These are phyloP conservation scores for Sceliomorpha sp. DNA, from an alignment of 2,888 invertebrate species.

Conservation along the genomic window DNA sequence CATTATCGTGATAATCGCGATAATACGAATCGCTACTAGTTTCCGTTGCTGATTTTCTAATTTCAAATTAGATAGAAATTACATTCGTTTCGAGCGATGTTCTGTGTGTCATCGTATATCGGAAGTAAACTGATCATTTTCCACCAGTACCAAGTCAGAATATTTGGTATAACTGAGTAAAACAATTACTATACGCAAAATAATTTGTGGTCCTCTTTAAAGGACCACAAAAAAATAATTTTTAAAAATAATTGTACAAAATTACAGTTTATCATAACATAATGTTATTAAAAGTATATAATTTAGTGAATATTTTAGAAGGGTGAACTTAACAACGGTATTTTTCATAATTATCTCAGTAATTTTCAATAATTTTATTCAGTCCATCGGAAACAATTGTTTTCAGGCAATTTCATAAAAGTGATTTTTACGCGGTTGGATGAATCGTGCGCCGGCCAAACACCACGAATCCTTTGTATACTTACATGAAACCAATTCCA, in stretches of 20 bases:
- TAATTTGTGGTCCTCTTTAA: too few relatives aligned
- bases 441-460: background rate
- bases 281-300: too few relatives aligned
- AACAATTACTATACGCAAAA: too few relatives aligned
- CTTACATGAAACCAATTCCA: constrained; percentile 11
- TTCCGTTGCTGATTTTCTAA: constrained; percentile 1
- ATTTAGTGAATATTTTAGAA: too few relatives aligned
- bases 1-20: constrained; percentile 53
- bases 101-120: too few relatives aligned
- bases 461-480: background rate
- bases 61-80: constrained; percentile 4
- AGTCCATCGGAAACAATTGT: background rate
- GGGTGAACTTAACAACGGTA: too few relatives aligned
- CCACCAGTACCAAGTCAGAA: background rate
- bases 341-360: too few relatives aligned
- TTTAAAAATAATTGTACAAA: too few relatives aligned
- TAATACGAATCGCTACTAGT: constrained; percentile 29
- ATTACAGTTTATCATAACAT: too few relatives aligned
- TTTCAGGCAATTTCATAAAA: background rate
- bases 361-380: too few relatives aligned
- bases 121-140: too few relatives aligned
- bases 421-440: background rate
- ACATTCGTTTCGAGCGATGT: background rate
- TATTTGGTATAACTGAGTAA: background rate
- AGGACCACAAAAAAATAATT: too few relatives aligned